phyloP scores from a whole-genome alignment of 2,888 invertebrate species.

The Brenthis hecate region DNA sequence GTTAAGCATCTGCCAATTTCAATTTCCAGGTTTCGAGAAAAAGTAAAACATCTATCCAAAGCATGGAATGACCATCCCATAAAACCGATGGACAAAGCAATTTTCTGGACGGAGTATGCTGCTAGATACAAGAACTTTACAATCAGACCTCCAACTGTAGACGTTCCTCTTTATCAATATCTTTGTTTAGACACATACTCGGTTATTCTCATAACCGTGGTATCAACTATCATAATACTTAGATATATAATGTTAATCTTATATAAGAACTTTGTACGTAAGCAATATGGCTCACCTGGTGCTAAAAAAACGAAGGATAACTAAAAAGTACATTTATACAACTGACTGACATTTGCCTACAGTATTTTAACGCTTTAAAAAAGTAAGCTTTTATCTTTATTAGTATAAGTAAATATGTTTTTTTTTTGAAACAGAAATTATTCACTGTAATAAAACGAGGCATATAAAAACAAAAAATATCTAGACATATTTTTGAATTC shows the following conservation, averaged over 20 bases:
- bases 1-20: background rate
- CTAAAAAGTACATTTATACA: background rate
- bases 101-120: constrained; percentile 83
- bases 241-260: constrained; percentile 2
- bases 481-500: too few relatives aligned
- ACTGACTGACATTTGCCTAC: too few relatives aligned
- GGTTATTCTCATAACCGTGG: constrained; percentile 13
- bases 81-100: constrained; percentile 75
- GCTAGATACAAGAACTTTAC: constrained; percentile 69
- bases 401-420: too few relatives aligned
- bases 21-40: constrained; percentile 51
- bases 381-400: too few relatives aligned
- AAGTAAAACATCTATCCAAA: constrained; percentile 67
- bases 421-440: too few relatives aligned
- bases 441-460: too few relatives aligned
- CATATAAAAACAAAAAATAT: too few relatives aligned
- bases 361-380: too few relatives aligned
- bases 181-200: constrained; percentile 56
- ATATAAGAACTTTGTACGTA: background rate
- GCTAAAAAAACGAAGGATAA: constrained; percentile 1
- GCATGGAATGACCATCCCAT: constrained; percentile 77
- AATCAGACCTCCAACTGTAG: constrained; percentile 59
- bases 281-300: background rate
- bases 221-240: background rate
- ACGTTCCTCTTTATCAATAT: constrained; percentile 65